A percentile compares a stretch with the other conserved stretches of the same genome.
These are phyloP conservation scores for Ostrea denselamellosa DNA, from an alignment of 1,140 invertebrate genomes.

Conservation along the genomic window DNA sequence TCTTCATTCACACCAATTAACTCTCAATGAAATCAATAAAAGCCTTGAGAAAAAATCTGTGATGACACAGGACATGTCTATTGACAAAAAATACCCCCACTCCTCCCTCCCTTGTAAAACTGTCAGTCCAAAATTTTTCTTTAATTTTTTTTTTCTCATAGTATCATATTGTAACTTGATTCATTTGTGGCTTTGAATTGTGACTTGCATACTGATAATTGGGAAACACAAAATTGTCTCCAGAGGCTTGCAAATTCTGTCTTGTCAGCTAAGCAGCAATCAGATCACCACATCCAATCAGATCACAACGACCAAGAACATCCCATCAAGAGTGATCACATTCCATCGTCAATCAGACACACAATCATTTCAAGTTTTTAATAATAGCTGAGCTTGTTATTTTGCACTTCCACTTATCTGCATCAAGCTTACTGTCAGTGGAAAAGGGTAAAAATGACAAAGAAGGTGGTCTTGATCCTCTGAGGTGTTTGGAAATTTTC, in stretches of 20 bases:
- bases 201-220: too few relatives aligned
- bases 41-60: too few relatives aligned
- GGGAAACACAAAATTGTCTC: too few relatives aligned
- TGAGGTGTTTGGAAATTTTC: not conserved
- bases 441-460: not conserved
- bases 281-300: not conserved
- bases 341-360: not conserved
- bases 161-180: too few relatives aligned
- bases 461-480: not conserved
- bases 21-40: too few relatives aligned
- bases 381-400: not conserved
- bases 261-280: not conserved
- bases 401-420: conserved; percentile 1
- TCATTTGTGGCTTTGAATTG: too few relatives aligned
- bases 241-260: not conserved
- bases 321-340: not conserved
- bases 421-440: not conserved
- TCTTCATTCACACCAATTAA: too few relatives aligned
- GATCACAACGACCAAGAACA: not conserved
- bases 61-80: too few relatives aligned
- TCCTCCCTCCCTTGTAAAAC: too few relatives aligned
- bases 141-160: too few relatives aligned
- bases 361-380: not conserved
- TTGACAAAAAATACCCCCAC: too few relatives aligned
- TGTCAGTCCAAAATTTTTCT: too few relatives aligned